Base-by-base conservation (phyloP, 2,797 vertebrate genomes). In the Danio aesculapii region DNA sequence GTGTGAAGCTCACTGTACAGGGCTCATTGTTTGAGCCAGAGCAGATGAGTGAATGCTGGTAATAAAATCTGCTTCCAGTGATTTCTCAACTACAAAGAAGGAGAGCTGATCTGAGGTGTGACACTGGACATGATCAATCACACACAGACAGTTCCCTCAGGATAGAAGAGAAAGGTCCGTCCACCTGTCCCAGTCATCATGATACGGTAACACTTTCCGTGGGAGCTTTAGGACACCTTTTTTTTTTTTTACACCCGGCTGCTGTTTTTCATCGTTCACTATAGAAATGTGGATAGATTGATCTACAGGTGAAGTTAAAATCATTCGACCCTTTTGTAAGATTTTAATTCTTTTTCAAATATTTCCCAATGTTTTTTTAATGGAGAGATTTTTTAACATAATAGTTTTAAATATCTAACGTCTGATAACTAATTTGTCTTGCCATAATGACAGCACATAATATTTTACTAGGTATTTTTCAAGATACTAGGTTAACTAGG, bases 91-190 rank as follows among this genome's bases (percentile, higher is more conserved):
- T 80, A 83, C 85, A 86, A 81, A 81, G 66, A 49, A 47, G 41
- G 81, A 74, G 81, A 84, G 77, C 70, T 85, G 83, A 86, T 87
- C 80, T 85, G 64, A 86, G 77, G 74, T 81, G 70, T 82, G 67
- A 83, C 75, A 55, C 64, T 84, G 80, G 75, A 83, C 81, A 85
- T 81, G 80, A 89, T 88, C 86, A 85, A 78, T 87, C 88, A 88
- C 53, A 84, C 69, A 41, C 75, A 63, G 84, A 83, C 81, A 83
- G 79, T 70, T 79, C 88, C 88, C 84, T 78, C 71, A 83, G 86
- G 88, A 79, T 79, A 81, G 72, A 84, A 77, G 58, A 79, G 46
- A 62, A 81, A 83, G 67, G 66, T 80, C 69, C 77, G 77, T 80
- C 79, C 77, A 83, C 70, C 85, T 72, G 79, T 85, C 85, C 84